Evolutionary conservation across 2,888 invertebrate species (phyloP).

Genomic region (Drosophila limbata): DNA sequence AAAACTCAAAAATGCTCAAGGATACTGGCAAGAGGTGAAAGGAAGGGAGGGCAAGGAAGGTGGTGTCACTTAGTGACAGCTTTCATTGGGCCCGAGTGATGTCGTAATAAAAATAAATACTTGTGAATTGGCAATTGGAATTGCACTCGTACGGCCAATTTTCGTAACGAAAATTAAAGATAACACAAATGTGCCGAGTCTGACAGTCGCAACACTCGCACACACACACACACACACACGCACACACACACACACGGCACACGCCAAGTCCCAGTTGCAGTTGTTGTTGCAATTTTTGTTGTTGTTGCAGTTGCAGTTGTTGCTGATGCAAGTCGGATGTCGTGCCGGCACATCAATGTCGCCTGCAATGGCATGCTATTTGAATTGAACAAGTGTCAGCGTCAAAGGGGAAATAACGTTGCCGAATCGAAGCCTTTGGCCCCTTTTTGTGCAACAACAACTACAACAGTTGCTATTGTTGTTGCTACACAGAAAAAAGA

Average conservation of each 20-base stretch:
- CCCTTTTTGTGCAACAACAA: conserved; percentile 2
- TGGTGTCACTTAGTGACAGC: conserved; percentile 31
- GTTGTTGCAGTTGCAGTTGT: conserved; percentile 9
- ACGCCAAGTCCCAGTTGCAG: conserved; percentile 36
- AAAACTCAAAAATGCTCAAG: not conserved
- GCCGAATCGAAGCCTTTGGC: conserved; percentile 29
- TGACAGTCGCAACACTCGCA: conserved; percentile 32
- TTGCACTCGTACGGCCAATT: conserved; percentile 79
- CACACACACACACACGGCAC: conserved; percentile 28
- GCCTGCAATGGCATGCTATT: conserved; percentile 75
- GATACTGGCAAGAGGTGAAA: conserved; percentile 16
- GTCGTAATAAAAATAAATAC: conserved; percentile 57
- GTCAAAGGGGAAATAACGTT: conserved; percentile 68
- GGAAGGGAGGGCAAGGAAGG: not conserved
- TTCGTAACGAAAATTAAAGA: conserved; percentile 77
- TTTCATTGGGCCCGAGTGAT: conserved; percentile 30
- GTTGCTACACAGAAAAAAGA: not conserved
- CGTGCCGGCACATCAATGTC: conserved; percentile 81
- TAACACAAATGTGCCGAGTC: conserved; percentile 77
- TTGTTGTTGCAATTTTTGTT: conserved; percentile 3
- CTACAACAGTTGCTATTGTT: conserved; percentile 11
- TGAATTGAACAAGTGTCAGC: conserved; percentile 80
- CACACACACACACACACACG: conserved; percentile 1
- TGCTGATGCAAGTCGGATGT: conserved; percentile 53
- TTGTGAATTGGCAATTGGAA: conserved; percentile 75